Evolutionary conservation across 2,888 invertebrate species (phyloP).

Genomic region (Sarcophaga carnaria): DNA sequence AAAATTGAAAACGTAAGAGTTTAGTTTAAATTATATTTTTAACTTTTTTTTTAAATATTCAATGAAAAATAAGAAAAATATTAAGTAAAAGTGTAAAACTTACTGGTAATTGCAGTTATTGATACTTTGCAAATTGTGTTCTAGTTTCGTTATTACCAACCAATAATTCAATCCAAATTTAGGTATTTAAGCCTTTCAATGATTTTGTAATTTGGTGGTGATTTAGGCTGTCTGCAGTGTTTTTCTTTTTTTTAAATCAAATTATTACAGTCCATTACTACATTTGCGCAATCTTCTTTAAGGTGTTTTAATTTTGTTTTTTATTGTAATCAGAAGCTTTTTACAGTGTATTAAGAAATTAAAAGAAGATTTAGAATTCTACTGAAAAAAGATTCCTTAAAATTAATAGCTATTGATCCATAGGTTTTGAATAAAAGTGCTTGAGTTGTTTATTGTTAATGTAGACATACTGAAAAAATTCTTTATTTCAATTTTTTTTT

Average conservation of each 20-base stretch:
- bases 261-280: constrained; percentile 33
- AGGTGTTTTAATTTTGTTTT: constrained; percentile 2
- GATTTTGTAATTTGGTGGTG: constrained; percentile 19
- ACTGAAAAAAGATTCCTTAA: background rate
- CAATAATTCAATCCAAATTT: constrained; percentile 53
- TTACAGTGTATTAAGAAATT: constrained; percentile 40
- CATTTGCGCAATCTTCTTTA: constrained; percentile 23
- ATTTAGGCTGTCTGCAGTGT: constrained; percentile 45
- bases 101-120: constrained; percentile 47
- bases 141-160: constrained; percentile 13
- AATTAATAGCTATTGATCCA: constrained; percentile 11
- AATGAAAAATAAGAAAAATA: background rate
- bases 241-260: background rate
- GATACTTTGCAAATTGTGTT: constrained; percentile 43
- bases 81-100: constrained; percentile 54
- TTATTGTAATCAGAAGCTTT: constrained; percentile 25
- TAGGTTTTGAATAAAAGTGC: constrained; percentile 51
- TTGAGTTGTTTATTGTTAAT: constrained; percentile 45
- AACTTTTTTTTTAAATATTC: constrained; percentile 5
- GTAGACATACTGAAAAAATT: constrained; percentile 59
- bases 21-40: background rate
- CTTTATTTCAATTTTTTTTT: constrained; percentile 62
- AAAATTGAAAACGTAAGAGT: background rate
- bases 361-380: constrained; percentile 36
- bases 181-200: background rate